Evolutionary conservation across 2,113 vertebrate species (phyloP), one percentile per base, ranked within the genome.

Genomic region (Cryptomyrus ogoouensis): DNA sequence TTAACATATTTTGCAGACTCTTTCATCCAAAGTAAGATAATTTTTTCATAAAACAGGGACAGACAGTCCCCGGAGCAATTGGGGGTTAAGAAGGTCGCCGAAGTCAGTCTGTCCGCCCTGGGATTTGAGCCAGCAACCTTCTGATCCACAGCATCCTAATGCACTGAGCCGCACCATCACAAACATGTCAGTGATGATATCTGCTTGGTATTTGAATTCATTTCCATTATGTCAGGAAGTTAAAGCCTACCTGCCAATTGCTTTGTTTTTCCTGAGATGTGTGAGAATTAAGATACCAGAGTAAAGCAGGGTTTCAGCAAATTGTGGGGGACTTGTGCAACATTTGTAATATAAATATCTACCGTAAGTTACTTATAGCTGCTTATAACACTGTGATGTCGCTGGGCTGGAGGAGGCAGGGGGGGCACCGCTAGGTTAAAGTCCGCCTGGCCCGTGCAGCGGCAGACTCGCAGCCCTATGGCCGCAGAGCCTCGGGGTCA

Each of bases 401-500:
- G 0, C 31, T 77, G 31, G 13, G 27, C 13, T 35, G 4, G 62
- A 12, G 62, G n/a, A n/a, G 3, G 66, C 35, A 2, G 27, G 66
- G 3, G 27, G 31, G 66, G 9, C 27, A 74, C 31, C 31, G 12
- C 31, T 17, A 39, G 70, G 70, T 74, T 39, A 74, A 74, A 35
- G 27, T 35, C 0, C 70, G 2, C 70, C 35, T 35, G 17, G 12
- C 6, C 5, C 12, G 5, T 77, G 15, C 70, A 19, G 31, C 12
- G 5, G 70, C 31, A 77, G 15, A 0, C 35, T 6, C 35, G 0
- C 35, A 2, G 98, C 97, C 96, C 96, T 97, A 96, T 98, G 98
- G 98, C 97, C 98, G 97, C 95, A 96, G 95, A 97, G 96, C 95
- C 96, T 96, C 96, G 93, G 97, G 98, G 97, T 99, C 98, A 98